Conservation (phyloP, 2,888 invertebrate genomes). For the Schizotus pectinicornis region DNA sequence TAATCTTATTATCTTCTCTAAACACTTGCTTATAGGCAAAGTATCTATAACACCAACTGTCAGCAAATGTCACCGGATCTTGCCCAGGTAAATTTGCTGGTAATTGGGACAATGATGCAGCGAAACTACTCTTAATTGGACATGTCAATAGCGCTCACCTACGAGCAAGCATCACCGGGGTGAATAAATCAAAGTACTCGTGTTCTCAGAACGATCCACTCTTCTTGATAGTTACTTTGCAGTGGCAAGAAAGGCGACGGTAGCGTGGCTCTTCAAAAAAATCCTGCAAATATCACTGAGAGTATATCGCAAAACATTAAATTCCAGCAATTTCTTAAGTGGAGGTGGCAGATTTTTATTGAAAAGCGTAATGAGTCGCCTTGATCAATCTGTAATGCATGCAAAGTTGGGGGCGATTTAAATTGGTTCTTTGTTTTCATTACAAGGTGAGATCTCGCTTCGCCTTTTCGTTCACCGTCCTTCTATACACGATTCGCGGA, state of each 20-base stretch:
- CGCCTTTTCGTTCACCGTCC: slow-evolving; percentile 10
- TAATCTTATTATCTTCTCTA: slow-evolving; percentile 8
- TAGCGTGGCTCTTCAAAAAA: no score
- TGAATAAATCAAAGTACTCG: slow-evolving; percentile 50
- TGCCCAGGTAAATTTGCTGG: slow-evolving; percentile 26
- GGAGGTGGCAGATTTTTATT: slow-evolving; percentile 21
- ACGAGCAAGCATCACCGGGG: slow-evolving; percentile 46
- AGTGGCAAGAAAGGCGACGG: slow-evolving; percentile 45
- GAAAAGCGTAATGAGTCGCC: slow-evolving; percentile 3
- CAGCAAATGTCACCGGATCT: slow-evolving; percentile 28
- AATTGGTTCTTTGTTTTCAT: slow-evolving; percentile 55
- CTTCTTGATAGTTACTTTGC: slow-evolving; percentile 43
- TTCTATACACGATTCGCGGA: slow-evolving; percentile 43
- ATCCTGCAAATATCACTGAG: no score
- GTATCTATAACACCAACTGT: slow-evolving; percentile 24
- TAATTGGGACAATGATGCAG: slow-evolving; percentile 45
- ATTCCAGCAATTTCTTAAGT: slow-evolving; percentile 13
- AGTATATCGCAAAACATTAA: no score
- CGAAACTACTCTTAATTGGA: slow-evolving; percentile 45
- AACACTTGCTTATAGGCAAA: slow-evolving; percentile 15
- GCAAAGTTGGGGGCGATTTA: slow-evolving; percentile 51
- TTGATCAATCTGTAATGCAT: slow-evolving; percentile 42
- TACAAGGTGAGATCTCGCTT: slow-evolving; percentile 38
- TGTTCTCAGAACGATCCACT: slow-evolving; percentile 50
- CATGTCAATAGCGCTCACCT: slow-evolving; percentile 40